phyloP scores from a whole-genome alignment of 2,888 invertebrate species.

The Microctonus hyperodae region DNA sequence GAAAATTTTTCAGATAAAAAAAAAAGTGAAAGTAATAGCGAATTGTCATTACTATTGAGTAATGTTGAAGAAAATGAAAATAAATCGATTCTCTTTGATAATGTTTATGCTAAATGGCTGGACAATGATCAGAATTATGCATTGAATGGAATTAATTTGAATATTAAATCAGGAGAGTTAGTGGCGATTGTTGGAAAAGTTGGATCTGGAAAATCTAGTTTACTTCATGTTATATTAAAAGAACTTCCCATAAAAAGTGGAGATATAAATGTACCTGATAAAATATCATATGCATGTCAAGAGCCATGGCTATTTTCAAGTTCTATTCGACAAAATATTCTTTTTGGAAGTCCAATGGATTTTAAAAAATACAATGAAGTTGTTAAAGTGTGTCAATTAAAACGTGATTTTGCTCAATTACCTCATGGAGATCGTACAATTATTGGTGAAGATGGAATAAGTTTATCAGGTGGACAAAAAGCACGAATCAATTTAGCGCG shows the following conservation, averaged over 20 bases:
- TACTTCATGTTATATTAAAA: constrained; percentile 75
- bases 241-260: constrained; percentile 79
- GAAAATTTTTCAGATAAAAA: constrained; percentile 32
- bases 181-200: constrained; percentile 77
- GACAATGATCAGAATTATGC: constrained; percentile 59
- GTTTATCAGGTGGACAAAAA: constrained; percentile 79
- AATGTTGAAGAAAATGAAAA: constrained; percentile 38
- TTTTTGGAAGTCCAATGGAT: constrained; percentile 84
- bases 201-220: constrained; percentile 73
- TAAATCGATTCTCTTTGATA: constrained; percentile 46
- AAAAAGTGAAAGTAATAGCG: constrained; percentile 45
- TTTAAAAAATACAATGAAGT: constrained; percentile 72
- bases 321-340: constrained; percentile 89
- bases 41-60: constrained; percentile 31
- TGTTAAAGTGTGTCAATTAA: constrained; percentile 75
- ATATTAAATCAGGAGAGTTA: constrained; percentile 64
- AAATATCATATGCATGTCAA: constrained; percentile 82
- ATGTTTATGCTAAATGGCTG: constrained; percentile 54
- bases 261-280: constrained; percentile 69
- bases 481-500: constrained; percentile 85
- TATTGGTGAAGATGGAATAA: constrained; percentile 86
- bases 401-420: constrained; percentile 76
- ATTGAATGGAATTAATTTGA: constrained; percentile 64
- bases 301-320: constrained; percentile 88
- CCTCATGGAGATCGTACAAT: constrained; percentile 85